Conservation (phyloP, 2,888 invertebrate genomes). For the Ferrisia virgata region DNA sequence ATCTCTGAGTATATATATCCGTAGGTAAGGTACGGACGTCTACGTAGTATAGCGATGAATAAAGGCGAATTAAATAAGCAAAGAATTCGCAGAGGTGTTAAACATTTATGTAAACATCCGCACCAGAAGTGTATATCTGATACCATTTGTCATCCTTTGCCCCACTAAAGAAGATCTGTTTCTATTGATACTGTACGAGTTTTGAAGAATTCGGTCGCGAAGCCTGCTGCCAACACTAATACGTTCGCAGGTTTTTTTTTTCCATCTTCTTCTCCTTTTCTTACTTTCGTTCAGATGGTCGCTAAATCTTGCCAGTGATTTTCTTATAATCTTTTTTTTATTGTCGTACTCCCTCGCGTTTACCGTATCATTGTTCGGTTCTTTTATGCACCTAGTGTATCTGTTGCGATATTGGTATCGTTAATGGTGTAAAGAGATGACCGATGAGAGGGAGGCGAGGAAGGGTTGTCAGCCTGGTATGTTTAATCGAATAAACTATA, state of each 20-base stretch:
- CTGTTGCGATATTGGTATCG: no score
- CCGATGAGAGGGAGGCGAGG: not conserved
- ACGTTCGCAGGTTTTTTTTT: not conserved
- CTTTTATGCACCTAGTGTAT: no score
- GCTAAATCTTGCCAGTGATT: not conserved
- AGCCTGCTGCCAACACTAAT: not conserved
- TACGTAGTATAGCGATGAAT: not conserved
- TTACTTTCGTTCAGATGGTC: no score
- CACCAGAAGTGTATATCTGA: constrained; percentile 23
- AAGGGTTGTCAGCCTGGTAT: not conserved
- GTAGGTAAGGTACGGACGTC: no score
- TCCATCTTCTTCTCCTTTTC: no score
- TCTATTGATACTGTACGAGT: not conserved
- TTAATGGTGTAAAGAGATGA: not conserved
- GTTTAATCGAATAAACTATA: not conserved
- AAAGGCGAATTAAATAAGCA: not conserved
- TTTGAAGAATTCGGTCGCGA: not conserved
- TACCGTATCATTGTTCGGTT: not conserved
- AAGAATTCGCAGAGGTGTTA: constrained; percentile 33
- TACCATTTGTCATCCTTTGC: constrained; percentile 33
- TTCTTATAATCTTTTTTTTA: not conserved
- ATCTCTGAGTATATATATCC: no score
- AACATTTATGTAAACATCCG: constrained; percentile 44
- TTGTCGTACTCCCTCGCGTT: not conserved
- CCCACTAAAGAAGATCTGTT: not conserved